Evolutionary conservation across 2,113 vertebrate genomes (phyloP).

Genomic region (Bambusicola thoracicus): DNA sequence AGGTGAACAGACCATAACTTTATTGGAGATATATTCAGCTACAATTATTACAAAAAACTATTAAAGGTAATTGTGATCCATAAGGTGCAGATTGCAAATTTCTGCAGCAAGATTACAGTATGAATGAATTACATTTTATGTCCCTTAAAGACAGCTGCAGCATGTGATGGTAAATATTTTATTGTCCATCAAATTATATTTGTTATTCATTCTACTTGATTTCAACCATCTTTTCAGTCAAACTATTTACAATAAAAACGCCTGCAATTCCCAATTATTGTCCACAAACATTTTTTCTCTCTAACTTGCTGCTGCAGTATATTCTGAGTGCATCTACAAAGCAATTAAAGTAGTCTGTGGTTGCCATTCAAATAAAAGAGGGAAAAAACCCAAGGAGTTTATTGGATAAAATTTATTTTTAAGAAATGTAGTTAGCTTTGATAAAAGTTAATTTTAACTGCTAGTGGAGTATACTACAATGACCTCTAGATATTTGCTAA

Average conservation of each 20-base stretch:
- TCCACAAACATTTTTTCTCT: constrained; percentile 68
- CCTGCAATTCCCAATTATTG: constrained; percentile 74
- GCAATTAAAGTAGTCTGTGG: constrained; percentile 74
- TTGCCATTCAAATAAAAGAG: constrained; percentile 66
- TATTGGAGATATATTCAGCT: constrained; percentile 96
- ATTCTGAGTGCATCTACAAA: constrained; percentile 74
- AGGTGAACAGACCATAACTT: constrained; percentile 91
- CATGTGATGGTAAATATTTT: constrained; percentile 80
- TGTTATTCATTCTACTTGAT: constrained; percentile 77
- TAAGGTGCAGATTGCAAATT: constrained; percentile 92
- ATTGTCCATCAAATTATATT: constrained; percentile 77
- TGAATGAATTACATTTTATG: constrained; percentile 83
- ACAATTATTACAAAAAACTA: constrained; percentile 88
- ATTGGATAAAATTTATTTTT: constrained; percentile 59
- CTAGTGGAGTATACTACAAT: constrained; percentile 69
- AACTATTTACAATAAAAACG: constrained; percentile 82
- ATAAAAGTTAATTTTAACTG: constrained; percentile 65
- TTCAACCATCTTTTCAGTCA: constrained; percentile 75
- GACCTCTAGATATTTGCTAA: constrained; percentile 60
- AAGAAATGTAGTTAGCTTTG: constrained; percentile 49
- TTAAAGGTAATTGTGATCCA: constrained; percentile 89
- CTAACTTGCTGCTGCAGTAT: constrained; percentile 74
- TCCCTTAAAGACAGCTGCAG: constrained; percentile 85
- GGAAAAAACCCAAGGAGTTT: neutral
- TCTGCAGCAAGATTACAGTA: constrained; percentile 89